phyloP scores from a whole-genome alignment of 2,888 invertebrate genomes.

The Scaptomyza parva region DNA sequence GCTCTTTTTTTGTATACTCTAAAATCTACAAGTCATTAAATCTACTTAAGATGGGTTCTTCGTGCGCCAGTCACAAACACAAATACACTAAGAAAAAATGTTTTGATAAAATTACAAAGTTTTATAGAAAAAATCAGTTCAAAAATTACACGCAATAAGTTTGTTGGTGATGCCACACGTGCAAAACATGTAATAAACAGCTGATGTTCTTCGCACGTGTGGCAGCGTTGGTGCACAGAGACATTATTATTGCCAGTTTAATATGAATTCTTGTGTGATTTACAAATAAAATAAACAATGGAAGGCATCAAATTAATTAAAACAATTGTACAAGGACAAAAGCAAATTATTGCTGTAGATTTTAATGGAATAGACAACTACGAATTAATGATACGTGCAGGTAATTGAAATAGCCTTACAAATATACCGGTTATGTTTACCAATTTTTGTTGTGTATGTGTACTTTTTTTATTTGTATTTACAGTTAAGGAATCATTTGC shows the following conservation, averaged over 20 bases:
- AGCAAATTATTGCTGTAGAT: background rate
- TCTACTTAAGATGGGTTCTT: slow-evolving; percentile 71
- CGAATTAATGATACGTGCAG: too few species aligned
- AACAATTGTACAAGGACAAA: background rate
- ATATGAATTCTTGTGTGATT: too few species aligned
- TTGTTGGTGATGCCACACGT: background rate
- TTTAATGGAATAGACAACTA: too few species aligned
- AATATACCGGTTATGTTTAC: too few species aligned
- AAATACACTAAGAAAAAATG: slow-evolving; percentile 23
- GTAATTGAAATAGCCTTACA: too few species aligned
- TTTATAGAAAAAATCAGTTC: background rate
- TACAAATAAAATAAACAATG: background rate
- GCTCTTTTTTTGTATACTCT: slow-evolving; percentile 18
- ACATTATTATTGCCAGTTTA: too few species aligned
- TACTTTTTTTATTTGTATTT: too few species aligned
- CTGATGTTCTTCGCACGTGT: background rate
- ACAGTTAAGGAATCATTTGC: too few species aligned
- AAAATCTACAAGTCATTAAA: slow-evolving; percentile 72
- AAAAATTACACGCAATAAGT: background rate
- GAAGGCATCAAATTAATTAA: background rate
- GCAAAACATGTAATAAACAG: background rate
- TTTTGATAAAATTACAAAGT: background rate
- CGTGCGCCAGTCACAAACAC: slow-evolving; percentile 29
- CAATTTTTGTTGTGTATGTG: too few species aligned
- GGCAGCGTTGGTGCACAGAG: background rate